Percentiles rank a stretch among this genome's conserved stretches.
Conservation (phyloP, 2,797 vertebrate genomes). For the Apodemus agrarius region DNA sequence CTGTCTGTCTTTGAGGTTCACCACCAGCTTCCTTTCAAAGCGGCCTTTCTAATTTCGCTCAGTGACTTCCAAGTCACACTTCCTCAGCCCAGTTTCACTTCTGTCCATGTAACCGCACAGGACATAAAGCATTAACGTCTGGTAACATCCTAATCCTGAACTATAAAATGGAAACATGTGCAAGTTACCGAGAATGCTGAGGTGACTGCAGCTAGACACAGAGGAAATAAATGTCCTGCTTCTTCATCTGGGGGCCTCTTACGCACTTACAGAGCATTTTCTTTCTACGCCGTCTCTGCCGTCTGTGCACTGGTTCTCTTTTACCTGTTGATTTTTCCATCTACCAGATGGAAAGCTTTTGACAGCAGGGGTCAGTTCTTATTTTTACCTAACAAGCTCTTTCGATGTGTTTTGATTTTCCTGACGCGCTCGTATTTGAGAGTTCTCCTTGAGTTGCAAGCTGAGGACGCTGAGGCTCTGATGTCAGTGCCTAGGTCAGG, state of each 20-base stretch:
- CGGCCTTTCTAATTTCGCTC: background rate
- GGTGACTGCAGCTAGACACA: background rate
- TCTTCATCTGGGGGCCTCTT: background rate
- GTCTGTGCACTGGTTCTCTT: background rate
- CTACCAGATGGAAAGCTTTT: background rate
- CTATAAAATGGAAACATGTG: background rate
- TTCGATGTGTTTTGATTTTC: background rate
- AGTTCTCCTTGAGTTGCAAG: background rate
- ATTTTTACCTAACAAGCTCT: constrained; percentile 11
- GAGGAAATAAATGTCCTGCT: background rate
- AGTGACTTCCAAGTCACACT: background rate
- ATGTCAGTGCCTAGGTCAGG: background rate
- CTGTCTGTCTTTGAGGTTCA: background rate
- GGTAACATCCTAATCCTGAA: background rate
- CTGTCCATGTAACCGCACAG: background rate
- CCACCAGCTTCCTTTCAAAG: background rate
- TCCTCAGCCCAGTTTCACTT: background rate
- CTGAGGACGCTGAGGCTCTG: background rate
- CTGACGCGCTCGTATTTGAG: background rate
- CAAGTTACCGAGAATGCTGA: background rate
- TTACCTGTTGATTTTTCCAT: background rate
- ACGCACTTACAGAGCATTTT: background rate
- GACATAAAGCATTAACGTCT: background rate
- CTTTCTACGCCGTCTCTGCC: background rate
- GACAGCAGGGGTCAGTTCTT: background rate